phyloP scores from a whole-genome alignment of 2,113 vertebrate genomes.

The Astur gentilis region DNA sequence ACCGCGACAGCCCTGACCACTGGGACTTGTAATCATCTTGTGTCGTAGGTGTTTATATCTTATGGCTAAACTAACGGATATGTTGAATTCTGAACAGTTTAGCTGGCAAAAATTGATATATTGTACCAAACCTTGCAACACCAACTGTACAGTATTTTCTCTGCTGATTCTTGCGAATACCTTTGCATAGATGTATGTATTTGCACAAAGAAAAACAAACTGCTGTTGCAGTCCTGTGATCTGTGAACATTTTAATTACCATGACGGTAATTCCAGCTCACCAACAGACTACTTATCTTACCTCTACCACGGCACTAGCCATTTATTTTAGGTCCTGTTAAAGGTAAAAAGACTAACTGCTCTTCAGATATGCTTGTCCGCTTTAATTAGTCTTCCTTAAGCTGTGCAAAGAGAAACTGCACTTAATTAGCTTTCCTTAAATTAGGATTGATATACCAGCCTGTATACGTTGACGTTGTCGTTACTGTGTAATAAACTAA shows the following conservation, averaged over 20 bases:
- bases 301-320: not conserved
- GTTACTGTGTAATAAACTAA: not conserved
- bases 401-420: not conserved
- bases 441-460: slow-evolving; percentile 47
- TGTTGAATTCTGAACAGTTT: not conserved
- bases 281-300: not conserved
- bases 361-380: not conserved
- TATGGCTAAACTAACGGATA: not conserved
- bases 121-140: not conserved
- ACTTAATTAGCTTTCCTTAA: slow-evolving; percentile 49
- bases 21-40: not conserved
- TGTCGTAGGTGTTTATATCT: not conserved
- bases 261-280: not conserved
- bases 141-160: not conserved
- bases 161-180: not conserved
- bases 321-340: slow-evolving; percentile 31
- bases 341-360: slow-evolving; percentile 34
- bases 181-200: not conserved
- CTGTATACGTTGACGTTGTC: not conserved
- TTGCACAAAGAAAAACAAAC: slow-evolving; percentile 30
- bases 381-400: slow-evolving; percentile 49
- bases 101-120: not conserved
- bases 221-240: not conserved
- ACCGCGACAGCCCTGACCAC: not conserved
- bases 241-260: not conserved